Percentiles rank a stretch among this genome's conserved stretches.
Evolutionary conservation across 2,113 vertebrate species (phyloP).

Genomic region (Aix galericulata): DNA sequence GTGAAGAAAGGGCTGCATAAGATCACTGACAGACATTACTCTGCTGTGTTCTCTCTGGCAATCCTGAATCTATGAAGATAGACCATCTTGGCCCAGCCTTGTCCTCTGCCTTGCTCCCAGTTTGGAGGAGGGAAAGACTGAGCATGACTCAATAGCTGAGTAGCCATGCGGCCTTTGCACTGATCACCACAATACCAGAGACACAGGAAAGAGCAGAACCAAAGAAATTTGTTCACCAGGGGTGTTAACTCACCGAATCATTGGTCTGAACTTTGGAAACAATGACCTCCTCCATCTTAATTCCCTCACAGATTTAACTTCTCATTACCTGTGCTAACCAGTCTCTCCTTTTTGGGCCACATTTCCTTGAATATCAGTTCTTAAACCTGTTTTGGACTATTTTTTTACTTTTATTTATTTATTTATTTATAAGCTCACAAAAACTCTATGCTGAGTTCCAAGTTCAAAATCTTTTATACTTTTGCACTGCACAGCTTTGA

Average conservation of each 20-base stretch:
- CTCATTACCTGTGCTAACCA: neutral
- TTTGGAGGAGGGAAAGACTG: neutral
- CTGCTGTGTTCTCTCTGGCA: neutral
- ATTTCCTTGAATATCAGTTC: neutral
- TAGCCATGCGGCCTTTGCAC: neutral
- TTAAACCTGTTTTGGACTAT: neutral
- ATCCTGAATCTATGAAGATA: neutral
- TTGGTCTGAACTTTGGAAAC: neutral
- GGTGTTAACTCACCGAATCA: neutral
- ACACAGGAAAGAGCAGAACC: neutral
- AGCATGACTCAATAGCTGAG: neutral
- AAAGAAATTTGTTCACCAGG: neutral
- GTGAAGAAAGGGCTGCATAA: neutral
- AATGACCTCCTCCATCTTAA: neutral
- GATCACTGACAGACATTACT: neutral
- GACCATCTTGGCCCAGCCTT: neutral
- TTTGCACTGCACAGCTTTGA: neutral
- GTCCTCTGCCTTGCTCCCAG: neutral
- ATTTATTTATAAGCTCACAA: accelerated
- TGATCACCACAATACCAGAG: neutral
- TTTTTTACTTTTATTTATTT: neutral
- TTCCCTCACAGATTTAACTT: neutral
- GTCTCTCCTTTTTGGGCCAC: neutral
- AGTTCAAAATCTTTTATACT: neutral
- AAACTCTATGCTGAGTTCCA: neutral